Conservation (phyloP, 2,113 vertebrate genomes). For the Eulemur macaco region DNA sequence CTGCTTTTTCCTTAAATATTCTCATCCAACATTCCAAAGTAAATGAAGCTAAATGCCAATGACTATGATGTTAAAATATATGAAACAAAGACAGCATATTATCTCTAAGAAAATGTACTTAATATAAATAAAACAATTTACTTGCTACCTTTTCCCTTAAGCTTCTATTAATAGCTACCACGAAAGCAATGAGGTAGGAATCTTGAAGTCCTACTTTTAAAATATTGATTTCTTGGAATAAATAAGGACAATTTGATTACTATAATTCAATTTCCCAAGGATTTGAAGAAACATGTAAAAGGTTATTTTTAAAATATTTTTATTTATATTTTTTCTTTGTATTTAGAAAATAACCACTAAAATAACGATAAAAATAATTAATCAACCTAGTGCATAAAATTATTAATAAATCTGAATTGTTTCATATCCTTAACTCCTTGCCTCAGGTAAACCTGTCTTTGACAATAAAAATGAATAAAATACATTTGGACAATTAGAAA, state of each 20-base stretch:
- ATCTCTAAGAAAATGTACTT: not conserved
- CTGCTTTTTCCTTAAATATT: not conserved
- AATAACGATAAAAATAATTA: conserved; percentile 46
- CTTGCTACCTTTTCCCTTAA: not conserved
- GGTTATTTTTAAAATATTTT: not conserved
- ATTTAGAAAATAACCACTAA: not conserved
- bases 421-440: conserved; percentile 33
- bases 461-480: conserved; percentile 79
- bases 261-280: not conserved
- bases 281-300: not conserved
- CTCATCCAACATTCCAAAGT: not conserved
- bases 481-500: conserved; percentile 78
- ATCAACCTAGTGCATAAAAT: not conserved
- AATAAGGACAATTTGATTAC: not conserved
- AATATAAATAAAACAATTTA: not conserved
- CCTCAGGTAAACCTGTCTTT: conserved; percentile 66
- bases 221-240: not conserved
- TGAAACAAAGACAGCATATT: not conserved
- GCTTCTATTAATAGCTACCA: not conserved
- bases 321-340: not conserved
- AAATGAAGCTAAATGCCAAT: not conserved
- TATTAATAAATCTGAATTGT: conserved; percentile 59
- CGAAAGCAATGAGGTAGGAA: not conserved
- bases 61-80: not conserved
- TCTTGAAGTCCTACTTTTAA: not conserved